Evolutionary conservation across 2,113 vertebrate genomes (phyloP), one percentile per base, ranked within the genome.

Genomic region (Mus spicilegus): DNA sequence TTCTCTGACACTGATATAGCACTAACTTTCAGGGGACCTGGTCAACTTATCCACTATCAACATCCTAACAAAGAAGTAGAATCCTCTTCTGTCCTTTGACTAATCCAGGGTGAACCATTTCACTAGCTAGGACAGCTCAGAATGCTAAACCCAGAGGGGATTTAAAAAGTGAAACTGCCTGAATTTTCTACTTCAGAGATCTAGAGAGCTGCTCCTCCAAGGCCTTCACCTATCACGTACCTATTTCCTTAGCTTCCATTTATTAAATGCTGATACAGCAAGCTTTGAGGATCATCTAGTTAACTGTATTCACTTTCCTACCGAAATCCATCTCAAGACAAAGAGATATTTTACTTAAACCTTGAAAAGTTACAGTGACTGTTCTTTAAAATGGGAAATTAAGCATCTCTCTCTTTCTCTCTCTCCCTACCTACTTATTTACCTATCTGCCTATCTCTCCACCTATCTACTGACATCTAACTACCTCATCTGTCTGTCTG

Each of bases 221-320:
- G 54, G 94, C 54, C 17, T 67, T 8, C 6, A 56, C 3, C 54
- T 67, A 76, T 95, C 42, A n/a, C 76, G 69, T 36, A 12, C n/a
- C 17, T 69, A 73, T 70, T 94, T 17, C 26, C 51, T 39, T 26
- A 80, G 75, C 65, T 92, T 69, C 19, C 5, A 73, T 30, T 87
- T 87, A 56, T 56, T 91, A 91, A 95, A 78, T 96, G 70, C 76
- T 67, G 95, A 87, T 94, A 93, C 63, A 87, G n/a, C 58, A 73
- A 95, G 7, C 26, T 94, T 80, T 54, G 5, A 90, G 77, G 85
- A 86, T 16, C 90, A 39, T 69, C 87, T 82, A 54, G 69, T 54
- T 65, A 54, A 19, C 85, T 70, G 1, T 30, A 54, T 70, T n/a
- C 5, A 8, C 24, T 14, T 8, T 75, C 89, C 39, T 10, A 65